Percentiles rank a stretch among this genome's conserved stretches.
These are phyloP conservation scores for Molossus molossus DNA, from an alignment of 2,797 vertebrate genomes.

Conservation along the genomic window DNA sequence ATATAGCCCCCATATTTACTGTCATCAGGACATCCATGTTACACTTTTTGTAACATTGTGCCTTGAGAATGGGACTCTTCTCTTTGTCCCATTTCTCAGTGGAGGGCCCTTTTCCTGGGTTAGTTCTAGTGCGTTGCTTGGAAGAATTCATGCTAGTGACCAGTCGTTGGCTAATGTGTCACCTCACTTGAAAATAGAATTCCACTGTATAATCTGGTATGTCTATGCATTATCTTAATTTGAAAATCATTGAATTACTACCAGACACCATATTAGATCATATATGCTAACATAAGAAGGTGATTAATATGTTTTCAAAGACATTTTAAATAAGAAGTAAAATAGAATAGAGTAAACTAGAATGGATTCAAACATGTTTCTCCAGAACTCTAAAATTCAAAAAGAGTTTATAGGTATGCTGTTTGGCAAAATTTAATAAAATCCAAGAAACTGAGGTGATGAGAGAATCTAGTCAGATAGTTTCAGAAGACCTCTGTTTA, in stretches of 20 bases:
- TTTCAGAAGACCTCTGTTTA: neutral
- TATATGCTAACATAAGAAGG: neutral
- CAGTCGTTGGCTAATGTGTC: neutral
- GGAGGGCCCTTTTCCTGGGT: neutral
- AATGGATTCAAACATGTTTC: neutral
- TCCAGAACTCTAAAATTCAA: neutral
- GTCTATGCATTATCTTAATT: neutral
- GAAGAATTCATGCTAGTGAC: neutral
- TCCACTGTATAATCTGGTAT: neutral
- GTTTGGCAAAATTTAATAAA: neutral
- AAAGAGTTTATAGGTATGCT: neutral
- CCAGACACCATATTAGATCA: neutral
- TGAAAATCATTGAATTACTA: neutral
- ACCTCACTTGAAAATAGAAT: neutral
- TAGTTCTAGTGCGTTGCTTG: neutral
- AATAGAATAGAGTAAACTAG: neutral
- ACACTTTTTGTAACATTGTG: neutral
- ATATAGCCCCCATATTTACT: neutral
- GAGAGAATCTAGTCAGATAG: neutral
- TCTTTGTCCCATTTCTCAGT: neutral
- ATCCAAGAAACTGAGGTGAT: neutral
- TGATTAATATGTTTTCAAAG: slow-evolving; percentile 9
- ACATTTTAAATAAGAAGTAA: slow-evolving; percentile 7
- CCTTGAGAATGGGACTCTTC: neutral
- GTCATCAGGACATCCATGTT: neutral